Conservation (phyloP, 2,113 vertebrate genomes). For the Pedetes capensis region DNA sequence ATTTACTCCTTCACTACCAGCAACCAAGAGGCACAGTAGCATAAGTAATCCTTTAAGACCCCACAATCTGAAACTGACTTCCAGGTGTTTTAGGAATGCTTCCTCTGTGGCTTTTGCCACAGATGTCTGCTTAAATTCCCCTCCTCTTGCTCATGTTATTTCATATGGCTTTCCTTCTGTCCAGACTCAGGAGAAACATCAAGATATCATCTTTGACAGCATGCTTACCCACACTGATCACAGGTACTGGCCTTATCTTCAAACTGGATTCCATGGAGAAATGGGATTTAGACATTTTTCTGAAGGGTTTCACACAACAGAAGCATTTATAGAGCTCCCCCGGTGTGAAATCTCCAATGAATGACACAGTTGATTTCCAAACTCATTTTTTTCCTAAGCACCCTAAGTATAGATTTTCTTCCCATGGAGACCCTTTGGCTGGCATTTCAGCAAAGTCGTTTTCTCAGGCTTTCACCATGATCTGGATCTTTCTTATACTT, state of each 20-base stretch:
- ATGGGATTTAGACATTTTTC: constrained; percentile 5
- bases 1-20: constrained; percentile 8
- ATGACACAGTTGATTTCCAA: constrained; percentile 63
- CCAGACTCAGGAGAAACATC: not conserved
- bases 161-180: not conserved
- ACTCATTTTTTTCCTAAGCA: constrained; percentile 38
- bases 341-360: constrained; percentile 36
- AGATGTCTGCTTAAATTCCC: constrained; percentile 16
- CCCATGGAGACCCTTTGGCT: not conserved
- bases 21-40: not conserved
- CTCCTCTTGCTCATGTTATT: not conserved
- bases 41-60: constrained; percentile 37
- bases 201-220: constrained; percentile 49
- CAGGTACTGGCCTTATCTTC: constrained; percentile 17
- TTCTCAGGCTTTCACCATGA: constrained; percentile 1
- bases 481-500: constrained; percentile 1
- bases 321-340: constrained; percentile 1
- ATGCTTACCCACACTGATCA: constrained; percentile 3
- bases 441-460: not conserved
- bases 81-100: constrained; percentile 20
- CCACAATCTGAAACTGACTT: not conserved
- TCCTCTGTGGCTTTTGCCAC: constrained; percentile 35
- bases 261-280: constrained; percentile 25
- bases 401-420: constrained; percentile 53
- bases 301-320: constrained; percentile 42